These are phyloP conservation scores for Paratrypauchen microcephalus DNA, from an alignment of 2,797 vertebrate species.

Conservation along the genomic window DNA sequence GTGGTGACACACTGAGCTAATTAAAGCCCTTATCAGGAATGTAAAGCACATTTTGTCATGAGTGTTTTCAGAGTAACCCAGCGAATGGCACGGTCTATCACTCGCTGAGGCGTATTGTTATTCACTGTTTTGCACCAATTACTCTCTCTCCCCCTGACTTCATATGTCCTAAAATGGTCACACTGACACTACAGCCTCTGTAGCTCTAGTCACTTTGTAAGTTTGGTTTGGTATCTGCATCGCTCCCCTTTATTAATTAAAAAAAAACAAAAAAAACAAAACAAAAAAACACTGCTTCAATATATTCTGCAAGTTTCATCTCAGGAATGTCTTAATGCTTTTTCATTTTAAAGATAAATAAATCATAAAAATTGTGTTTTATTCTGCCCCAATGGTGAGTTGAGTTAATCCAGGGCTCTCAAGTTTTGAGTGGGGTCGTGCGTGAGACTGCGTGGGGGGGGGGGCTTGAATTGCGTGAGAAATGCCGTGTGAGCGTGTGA, in stretches of 20 bases:
- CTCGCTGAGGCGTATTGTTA: constrained; percentile 27
- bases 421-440: too few species aligned
- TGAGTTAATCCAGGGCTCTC: too few species aligned
- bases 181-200: constrained; percentile 10
- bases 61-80: constrained; percentile 42
- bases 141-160: not conserved
- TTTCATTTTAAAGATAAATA: not conserved
- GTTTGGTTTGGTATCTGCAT: not conserved
- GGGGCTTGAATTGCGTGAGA: too few species aligned
- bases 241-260: not conserved
- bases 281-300: too few species aligned
- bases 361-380: constrained; percentile 2
- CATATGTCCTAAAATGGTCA: constrained; percentile 30
- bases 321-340: not conserved
- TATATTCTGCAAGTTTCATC: not conserved
- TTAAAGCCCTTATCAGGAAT: not conserved
- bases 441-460: too few species aligned
- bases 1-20: constrained; percentile 9
- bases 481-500: too few species aligned
- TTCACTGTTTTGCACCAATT: constrained; percentile 11
- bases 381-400: constrained; percentile 17
- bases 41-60: constrained; percentile 25
- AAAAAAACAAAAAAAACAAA: not conserved
- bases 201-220: not conserved
- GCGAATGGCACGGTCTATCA: constrained; percentile 44